Base-by-base conservation (phyloP, 2,888 invertebrate species). In the Celastrina argiolus region DNA sequence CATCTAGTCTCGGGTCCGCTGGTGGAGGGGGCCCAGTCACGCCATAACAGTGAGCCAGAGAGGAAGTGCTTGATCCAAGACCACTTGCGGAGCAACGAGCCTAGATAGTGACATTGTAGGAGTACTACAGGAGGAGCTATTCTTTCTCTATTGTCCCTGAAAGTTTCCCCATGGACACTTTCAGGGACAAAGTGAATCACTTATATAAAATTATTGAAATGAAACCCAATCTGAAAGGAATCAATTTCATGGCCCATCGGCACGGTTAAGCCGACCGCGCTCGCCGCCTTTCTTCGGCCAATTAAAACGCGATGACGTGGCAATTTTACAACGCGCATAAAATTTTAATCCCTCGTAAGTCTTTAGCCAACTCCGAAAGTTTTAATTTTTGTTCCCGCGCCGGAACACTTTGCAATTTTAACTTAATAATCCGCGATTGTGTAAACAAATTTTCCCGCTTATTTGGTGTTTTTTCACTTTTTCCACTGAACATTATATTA, bases 271-370 rank as follows among this genome's bases (percentile, higher is more conserved):
- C 36, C 10, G 36, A 8, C 36, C 36, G 1, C 26, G 45, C 8
- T 18, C 18, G 45, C 45, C 51, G 22, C 66, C 69, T 66, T 61
- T 67, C 64, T 45, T 56, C 64, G 67, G 68, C 69, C 69, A 70
- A 71, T 71, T 71, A 71, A 71, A 70, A 69, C 51, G 22, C 66
- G 68, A 68, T 66, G 71, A 67, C 68, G 64, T 71, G 67, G 63
- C 63, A 70, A 70, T 70, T 71, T 70, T 71, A 71, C 67, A 69
- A 66, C 66, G 64, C 63, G 41, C 68, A 66, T 69, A 69, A 71
- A 71, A 71, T 70, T 69, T 70, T 69, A 69, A 69, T 67, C 65
- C 68, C 68, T 64, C 45, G 67, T 64, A 68, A 70, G 67, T 69
- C 69, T 65, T 68, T 66, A 66, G 63, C 66, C 63, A 64, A 68